Conservation (phyloP, 2,888 invertebrate species). For the Petrophora chlorosata region DNA sequence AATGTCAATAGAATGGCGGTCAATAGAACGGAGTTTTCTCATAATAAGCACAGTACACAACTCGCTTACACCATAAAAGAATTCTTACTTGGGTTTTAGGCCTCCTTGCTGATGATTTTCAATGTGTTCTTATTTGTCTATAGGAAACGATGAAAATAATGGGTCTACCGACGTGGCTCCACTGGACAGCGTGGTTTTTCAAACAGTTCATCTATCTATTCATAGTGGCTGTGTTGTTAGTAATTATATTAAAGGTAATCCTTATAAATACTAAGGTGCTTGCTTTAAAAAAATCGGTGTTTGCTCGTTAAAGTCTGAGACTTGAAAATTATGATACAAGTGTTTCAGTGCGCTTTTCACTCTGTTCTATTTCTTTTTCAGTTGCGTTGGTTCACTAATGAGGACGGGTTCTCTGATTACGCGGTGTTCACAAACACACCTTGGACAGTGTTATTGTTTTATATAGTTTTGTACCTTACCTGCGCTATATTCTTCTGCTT, state of each 20-base stretch:
- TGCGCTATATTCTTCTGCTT: slow-evolving; percentile 91
- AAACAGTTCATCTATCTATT: slow-evolving; percentile 88
- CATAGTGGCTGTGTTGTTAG: slow-evolving; percentile 83
- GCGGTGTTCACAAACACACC: slow-evolving; percentile 88
- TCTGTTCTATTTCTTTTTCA: slow-evolving; percentile 51
- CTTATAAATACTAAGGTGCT: slow-evolving; percentile 7
- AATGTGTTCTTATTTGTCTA: no score
- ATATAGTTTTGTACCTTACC: slow-evolving; percentile 87
- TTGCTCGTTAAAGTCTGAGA: no score
- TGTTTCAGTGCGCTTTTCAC: no score
- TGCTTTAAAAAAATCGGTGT: no score
- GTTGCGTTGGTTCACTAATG: slow-evolving; percentile 80
- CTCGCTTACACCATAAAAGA: no score
- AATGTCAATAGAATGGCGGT: no score
- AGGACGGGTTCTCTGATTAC: slow-evolving; percentile 72
- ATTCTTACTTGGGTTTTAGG: no score
- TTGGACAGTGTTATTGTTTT: slow-evolving; percentile 87
- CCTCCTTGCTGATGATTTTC: no score
- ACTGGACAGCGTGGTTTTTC: slow-evolving; percentile 94
- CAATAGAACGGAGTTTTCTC: no score
- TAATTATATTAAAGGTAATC: slow-evolving; percentile 83
- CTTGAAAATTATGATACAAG: no score
- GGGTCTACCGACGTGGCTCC: slow-evolving; percentile 92
- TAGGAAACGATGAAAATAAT: slow-evolving; percentile 97
- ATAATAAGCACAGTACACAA: no score